These are phyloP conservation scores for Scelioninae gen. 1 DNA, from an alignment of 2,888 invertebrate species.

Conservation along the genomic window DNA sequence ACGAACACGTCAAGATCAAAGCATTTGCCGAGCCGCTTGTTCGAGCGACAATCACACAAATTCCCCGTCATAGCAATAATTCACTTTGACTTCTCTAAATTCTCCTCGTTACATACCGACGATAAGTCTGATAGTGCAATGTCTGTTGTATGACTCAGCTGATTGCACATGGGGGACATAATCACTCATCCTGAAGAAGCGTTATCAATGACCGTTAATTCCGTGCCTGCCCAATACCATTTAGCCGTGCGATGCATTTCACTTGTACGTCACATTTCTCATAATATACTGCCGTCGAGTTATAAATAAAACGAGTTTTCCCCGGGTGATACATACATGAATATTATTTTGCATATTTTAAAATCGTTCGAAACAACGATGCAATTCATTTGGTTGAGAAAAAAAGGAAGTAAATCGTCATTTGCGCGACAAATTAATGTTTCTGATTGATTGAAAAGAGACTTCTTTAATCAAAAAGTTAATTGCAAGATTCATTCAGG, in stretches of 20 bases:
- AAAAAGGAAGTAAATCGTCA: neutral
- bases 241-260: conserved; percentile 52
- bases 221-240: conserved; percentile 55
- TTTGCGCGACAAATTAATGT: neutral
- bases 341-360: conserved; percentile 40
- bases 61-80: conserved; percentile 68
- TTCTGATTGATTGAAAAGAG: conserved; percentile 2
- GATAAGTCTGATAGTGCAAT: conserved; percentile 67
- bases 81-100: conserved; percentile 72
- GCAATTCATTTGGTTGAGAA: too few species aligned
- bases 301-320: conserved; percentile 43
- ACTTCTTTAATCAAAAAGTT: neutral
- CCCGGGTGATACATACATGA: conserved; percentile 26
- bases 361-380: too few species aligned
- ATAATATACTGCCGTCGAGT: conserved; percentile 43
- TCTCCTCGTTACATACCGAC: conserved; percentile 72
- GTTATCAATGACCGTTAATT: conserved; percentile 68
- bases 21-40: conserved; percentile 60
- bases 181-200: conserved; percentile 67
- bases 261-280: conserved; percentile 52
- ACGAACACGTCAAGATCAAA: conserved; percentile 66
- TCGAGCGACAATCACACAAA: conserved; percentile 67
- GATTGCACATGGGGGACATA: conserved; percentile 67
- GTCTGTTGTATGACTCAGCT: conserved; percentile 63
- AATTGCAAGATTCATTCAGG: conserved; percentile 12